Base-by-base conservation (phyloP, 2,113 vertebrate genomes). In the Neopipo cinnamomea region DNA sequence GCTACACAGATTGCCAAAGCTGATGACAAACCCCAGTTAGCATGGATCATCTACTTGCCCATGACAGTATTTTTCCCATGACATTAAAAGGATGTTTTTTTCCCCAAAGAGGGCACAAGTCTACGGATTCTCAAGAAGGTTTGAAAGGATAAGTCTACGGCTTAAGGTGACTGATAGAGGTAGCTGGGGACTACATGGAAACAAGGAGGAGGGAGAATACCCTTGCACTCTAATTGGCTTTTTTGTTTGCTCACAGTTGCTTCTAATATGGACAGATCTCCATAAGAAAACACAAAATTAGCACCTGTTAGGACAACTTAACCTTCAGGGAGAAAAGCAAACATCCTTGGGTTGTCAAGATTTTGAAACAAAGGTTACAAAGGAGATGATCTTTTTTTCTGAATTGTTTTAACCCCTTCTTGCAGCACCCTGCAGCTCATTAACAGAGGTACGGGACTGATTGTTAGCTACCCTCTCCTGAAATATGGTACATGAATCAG, bases 241-340 rank as follows among this genome's bases (percentile, higher is more conserved):
- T 96, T 97, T 93, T 97, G 95, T 97, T 97, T 98, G 96, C 96
- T 96, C 92, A 94, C 95, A 87, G 93, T 97, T 94, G 95, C 96
- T 96, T 97, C 94, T 96, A 94, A 96, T 95, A 97, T 94, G 96
- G 95, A 96, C 93, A 97, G 91, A 97, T 97, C 96, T 97, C 95
- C 97, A 96, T 96, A 96, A 97, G 97, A 96, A 96, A 97, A 97
- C 97, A 97, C 88, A 92, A 97, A 98, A 97, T 97, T 97, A 97
- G 97, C 97, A 98, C 97, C 97, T 97, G 96, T 97, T 97, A 97
- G 95, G 96, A 95, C 94, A 98, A 97, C 92, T 97, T 97, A 97
- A 98, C 98, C 96, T 98, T 98, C 97, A 98, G 93, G 84, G 73
- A 96, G 93, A 95, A 97, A 97, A 97, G 96, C 93, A 97, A 97